A percentile compares a stretch with the other conserved stretches of the same genome.
These are phyloP conservation scores for Pseudocheirus occidentalis DNA, from an alignment of 2,797 vertebrate genomes.

Conservation along the genomic window DNA sequence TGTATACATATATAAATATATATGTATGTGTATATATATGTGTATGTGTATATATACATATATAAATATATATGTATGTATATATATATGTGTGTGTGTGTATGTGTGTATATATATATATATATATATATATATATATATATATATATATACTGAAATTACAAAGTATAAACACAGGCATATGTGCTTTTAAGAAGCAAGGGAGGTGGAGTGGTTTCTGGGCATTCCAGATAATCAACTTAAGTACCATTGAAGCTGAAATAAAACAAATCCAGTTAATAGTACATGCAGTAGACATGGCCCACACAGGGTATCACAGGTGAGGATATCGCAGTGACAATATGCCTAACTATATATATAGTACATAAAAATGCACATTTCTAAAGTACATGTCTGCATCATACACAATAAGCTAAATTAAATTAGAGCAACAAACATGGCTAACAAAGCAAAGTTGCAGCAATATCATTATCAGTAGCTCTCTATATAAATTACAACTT, in stretches of 20 bases:
- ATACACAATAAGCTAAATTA: background rate
- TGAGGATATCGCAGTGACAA: background rate
- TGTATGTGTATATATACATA: too few relatives aligned
- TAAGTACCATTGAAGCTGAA: background rate
- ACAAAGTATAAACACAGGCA: too few relatives aligned
- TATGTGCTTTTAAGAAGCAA: background rate
- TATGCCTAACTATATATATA: background rate
- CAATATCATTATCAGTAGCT: background rate
- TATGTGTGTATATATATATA: too few relatives aligned
- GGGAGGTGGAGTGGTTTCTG: background rate
- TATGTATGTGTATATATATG: too few relatives aligned
- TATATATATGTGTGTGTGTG: too few relatives aligned
- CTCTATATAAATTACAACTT: background rate
- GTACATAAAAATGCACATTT: background rate
- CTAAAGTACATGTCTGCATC: background rate
- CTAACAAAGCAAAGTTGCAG: background rate
- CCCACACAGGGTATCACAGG: background rate
- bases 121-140: too few relatives aligned
- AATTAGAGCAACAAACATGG: background rate
- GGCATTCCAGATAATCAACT: background rate
- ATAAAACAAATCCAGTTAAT: background rate
- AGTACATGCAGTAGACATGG: background rate
- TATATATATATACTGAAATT: background rate
- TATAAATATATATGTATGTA: too few relatives aligned
- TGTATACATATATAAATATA: too few relatives aligned